phyloP scores from a whole-genome alignment of 2,113 vertebrate species.

The Psettodes erumei region DNA sequence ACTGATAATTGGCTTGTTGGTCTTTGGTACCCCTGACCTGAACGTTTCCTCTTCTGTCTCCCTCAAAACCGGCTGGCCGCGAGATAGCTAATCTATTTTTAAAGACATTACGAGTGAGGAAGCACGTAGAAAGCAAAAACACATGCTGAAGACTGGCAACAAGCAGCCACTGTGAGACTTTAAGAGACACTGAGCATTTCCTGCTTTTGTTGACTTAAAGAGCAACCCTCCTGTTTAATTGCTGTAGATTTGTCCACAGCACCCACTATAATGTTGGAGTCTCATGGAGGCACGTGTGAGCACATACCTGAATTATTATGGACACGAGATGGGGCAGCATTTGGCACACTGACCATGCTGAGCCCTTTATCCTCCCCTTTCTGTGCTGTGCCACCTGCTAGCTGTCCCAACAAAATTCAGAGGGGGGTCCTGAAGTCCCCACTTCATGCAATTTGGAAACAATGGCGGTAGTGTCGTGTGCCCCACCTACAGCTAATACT shows the following conservation, averaged over 20 bases:
- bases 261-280: not conserved
- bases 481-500: slow-evolving; percentile 43
- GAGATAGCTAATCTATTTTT: not conserved
- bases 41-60: not conserved
- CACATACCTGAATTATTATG: not conserved
- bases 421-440: not conserved
- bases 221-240: not conserved
- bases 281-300: not conserved
- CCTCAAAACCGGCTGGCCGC: not conserved
- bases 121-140: not conserved
- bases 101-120: not conserved
- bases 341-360: not conserved
- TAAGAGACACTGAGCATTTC: not conserved
- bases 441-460: slow-evolving; percentile 6
- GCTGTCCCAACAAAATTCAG: slow-evolving; percentile 9
- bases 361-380: not conserved
- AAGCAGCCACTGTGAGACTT: not conserved
- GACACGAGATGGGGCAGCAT: not conserved
- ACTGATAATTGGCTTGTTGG: slow-evolving; percentile 10
- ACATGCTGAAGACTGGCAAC: not conserved
- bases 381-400: slow-evolving; percentile 3
- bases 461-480: slow-evolving; percentile 49
- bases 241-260: slow-evolving; percentile 8
- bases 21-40: not conserved
- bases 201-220: not conserved